phyloP scores from a whole-genome alignment of 2,797 vertebrate genomes.

The Mormyrus hasselquistii region DNA sequence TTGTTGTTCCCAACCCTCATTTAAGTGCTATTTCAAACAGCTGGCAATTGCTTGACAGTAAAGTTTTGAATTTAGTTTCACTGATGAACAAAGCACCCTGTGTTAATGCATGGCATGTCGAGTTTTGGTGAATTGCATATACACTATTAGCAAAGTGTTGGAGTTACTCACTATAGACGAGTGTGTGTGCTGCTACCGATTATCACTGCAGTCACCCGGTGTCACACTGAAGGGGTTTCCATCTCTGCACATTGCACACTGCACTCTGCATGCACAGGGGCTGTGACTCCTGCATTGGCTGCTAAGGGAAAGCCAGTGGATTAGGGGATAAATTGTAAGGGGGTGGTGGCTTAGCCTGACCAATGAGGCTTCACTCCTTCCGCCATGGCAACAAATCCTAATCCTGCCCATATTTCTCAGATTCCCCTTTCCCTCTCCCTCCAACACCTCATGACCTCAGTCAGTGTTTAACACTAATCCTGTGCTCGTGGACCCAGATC shows the following conservation, averaged over 20 bases:
- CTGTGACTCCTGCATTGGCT: background rate
- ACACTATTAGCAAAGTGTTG: background rate
- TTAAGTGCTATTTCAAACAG: background rate
- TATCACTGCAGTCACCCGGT: background rate
- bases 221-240: background rate
- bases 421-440: background rate
- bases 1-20: background rate
- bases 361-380: background rate
- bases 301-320: background rate
- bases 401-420: conserved; percentile 8
- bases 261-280: background rate
- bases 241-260: background rate
- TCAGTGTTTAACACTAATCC: conserved; percentile 5
- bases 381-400: conserved; percentile 4
- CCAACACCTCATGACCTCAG: background rate
- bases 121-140: background rate
- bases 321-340: background rate
- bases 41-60: background rate
- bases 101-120: background rate
- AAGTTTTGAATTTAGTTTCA: background rate
- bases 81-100: background rate
- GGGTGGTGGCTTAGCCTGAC: background rate
- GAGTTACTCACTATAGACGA: background rate
- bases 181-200: too few species aligned
- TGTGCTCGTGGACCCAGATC: background rate